phyloP scores from a whole-genome alignment of 2,113 vertebrate species.

The Hypocryptadius cinnamomeus region DNA sequence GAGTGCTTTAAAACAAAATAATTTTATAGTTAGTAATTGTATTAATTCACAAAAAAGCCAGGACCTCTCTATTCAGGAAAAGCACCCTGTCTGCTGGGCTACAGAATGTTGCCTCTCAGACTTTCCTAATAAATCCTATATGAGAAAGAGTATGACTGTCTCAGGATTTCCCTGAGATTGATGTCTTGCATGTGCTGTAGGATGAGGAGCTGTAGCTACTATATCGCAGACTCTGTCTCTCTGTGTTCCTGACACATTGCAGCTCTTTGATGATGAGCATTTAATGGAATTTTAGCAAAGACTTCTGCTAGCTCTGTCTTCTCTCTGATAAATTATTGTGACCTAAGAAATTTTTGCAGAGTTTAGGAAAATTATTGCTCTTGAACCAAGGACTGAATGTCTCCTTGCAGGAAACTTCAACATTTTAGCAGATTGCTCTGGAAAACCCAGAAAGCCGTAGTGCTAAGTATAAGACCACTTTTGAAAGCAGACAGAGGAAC shows the following conservation, averaged over 20 bases:
- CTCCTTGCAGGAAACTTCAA: background rate
- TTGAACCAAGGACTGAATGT: background rate
- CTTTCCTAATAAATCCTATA: background rate
- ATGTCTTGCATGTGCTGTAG: background rate
- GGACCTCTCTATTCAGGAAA: background rate
- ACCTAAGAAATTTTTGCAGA: background rate
- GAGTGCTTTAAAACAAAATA: background rate
- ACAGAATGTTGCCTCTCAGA: background rate
- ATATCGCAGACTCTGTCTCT: background rate
- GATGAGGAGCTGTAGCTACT: background rate
- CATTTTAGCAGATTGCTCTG: background rate
- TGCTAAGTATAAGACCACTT: background rate
- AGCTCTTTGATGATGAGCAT: background rate
- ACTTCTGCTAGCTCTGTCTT: background rate
- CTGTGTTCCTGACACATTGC: background rate
- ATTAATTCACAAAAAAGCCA: background rate
- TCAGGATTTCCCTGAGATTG: rapidly evolving
- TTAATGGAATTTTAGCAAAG: background rate
- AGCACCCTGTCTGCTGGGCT: background rate
- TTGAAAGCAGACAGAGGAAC: background rate
- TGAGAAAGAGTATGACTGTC: background rate
- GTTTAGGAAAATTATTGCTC: background rate
- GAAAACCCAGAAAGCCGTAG: background rate
- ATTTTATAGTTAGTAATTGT: background rate
- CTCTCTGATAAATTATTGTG: background rate